A percentile compares a stretch with the other conserved stretches of the same genome.
These are phyloP conservation scores for Geopemphigus sp. DNA, from an alignment of 1,140 invertebrate species.

Conservation along the genomic window DNA sequence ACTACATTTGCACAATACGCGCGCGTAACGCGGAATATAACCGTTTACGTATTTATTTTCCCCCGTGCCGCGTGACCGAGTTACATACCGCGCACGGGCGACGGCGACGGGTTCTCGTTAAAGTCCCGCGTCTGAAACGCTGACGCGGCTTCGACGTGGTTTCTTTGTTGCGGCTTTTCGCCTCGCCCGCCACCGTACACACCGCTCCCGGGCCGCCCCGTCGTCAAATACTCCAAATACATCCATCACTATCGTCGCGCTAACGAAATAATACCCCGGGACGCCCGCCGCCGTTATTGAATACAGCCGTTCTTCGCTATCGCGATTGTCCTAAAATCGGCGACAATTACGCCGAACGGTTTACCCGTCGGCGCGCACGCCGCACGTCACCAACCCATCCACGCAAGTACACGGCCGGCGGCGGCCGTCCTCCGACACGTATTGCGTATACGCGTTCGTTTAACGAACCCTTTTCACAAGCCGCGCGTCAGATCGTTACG, in stretches of 20 bases:
- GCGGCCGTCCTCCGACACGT: too few relatives aligned
- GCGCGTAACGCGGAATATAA: neutral
- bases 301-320: too few relatives aligned
- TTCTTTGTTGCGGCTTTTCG: neutral
- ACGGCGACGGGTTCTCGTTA: neutral
- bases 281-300: too few relatives aligned
- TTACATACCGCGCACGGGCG: too few relatives aligned
- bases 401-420: too few relatives aligned
- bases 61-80: neutral
- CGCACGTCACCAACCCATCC: too few relatives aligned
- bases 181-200: neutral
- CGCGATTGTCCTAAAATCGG: neutral
- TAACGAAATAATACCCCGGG: too few relatives aligned
- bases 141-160: conserved; percentile 1
- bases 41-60: neutral
- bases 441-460: too few relatives aligned
- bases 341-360: neutral
- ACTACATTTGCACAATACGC: neutral
- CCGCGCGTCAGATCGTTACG: neutral
- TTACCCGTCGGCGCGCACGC: neutral
- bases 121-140: neutral
- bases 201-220: neutral
- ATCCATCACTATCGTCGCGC: too few relatives aligned
- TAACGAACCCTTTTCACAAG: neutral
- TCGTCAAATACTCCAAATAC: too few relatives aligned